Conservation (phyloP, 2,888 invertebrate genomes). For the Nymphalis urticae region DNA sequence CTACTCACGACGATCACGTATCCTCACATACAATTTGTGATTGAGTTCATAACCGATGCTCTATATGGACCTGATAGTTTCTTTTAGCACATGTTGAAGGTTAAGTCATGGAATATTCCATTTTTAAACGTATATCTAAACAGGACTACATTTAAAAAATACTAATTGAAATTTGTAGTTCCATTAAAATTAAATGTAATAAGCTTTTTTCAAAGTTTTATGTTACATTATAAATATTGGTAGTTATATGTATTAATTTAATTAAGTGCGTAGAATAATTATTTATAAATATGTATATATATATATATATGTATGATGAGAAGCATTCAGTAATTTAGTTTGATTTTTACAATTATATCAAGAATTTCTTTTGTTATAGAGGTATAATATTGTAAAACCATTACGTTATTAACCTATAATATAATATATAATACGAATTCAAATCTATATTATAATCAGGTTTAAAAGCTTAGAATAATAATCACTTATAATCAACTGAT, state of each 20-base stretch:
- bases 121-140: background rate
- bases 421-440: background rate
- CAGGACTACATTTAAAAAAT: too few relatives aligned
- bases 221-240: too few relatives aligned
- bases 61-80: constrained; percentile 59
- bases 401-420: too few relatives aligned
- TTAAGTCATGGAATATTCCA: background rate
- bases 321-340: too few relatives aligned
- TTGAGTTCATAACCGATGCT: constrained; percentile 78
- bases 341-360: too few relatives aligned
- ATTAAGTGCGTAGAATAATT: too few relatives aligned
- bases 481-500: background rate
- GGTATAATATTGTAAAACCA: too few relatives aligned
- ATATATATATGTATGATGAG: background rate
- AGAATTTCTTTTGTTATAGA: too few relatives aligned
- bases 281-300: background rate
- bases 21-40: constrained; percentile 85
- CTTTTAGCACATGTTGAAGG: constrained; percentile 22
- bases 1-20: constrained; percentile 87
- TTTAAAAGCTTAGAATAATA: background rate
- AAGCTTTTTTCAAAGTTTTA: background rate
- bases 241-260: too few relatives aligned
- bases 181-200: background rate
- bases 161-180: too few relatives aligned
- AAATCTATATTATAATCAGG: background rate